Base-by-base conservation (phyloP, 2,888 invertebrate species). In the Oligia fasciuncula region DNA sequence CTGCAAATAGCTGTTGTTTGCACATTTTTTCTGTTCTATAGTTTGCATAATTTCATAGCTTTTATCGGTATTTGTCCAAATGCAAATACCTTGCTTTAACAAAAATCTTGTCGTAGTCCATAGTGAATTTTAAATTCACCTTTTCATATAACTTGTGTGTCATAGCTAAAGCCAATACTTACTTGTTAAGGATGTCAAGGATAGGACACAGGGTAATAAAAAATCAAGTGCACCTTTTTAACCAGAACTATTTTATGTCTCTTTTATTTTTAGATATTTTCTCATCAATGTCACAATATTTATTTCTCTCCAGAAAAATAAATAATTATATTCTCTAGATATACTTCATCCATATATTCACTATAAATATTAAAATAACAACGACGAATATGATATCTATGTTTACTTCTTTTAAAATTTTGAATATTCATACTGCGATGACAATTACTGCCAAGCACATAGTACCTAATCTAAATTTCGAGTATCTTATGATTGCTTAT, bases 161-260 rank as follows among this genome's bases (percentile, higher is more conserved):
- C 66, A 54, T 40, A 40, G 76, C 90, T 87, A 91, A 94, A 93
- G 93, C 94, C 90, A 91, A 93, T 92, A 92, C 92, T 90, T 86
- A 92, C 92, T 90, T 86, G 68, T 69, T 69, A 54, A 75, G 90
- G 88, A 87, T 69, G 13, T 49, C 17, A 81, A 79, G 79, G 85
- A 85, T 57, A 81, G 91, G 91, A 88, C 57, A 89, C 40, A 73
- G 88, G 92, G 85, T 68, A 88, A 90, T 94, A 94, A 94, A 95
- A 71, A 95, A 95, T 93, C 93, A 94, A 93, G 93, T 95, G 95
- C 95, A 96, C 94, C 95, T 93, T 94, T 93, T 94, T 92, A 94
- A 94, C 91, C 93, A 93, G 90, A 90, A 92, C 92, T 93, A 93
- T 93, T 92, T 91, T 91, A 86, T 83, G 63, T 92, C 87, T 91